These are phyloP conservation scores for Amphiura filiformis DNA, from an alignment of 35 echinoderm and acorn worm genomes.

Conservation along the genomic window DNA sequence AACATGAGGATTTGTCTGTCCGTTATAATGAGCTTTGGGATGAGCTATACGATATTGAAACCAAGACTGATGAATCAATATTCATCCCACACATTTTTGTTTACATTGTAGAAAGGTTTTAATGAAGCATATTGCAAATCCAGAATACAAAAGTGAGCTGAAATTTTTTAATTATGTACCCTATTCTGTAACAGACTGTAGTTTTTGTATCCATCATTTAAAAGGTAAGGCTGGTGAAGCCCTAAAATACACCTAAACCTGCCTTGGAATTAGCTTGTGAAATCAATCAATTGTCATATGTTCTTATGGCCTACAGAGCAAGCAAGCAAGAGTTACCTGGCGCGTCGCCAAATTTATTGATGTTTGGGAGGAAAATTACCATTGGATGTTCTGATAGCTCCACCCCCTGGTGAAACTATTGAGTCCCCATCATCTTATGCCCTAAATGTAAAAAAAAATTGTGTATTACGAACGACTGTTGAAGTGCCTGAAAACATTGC, in stretches of 20 bases:
- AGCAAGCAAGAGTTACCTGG: too few species aligned
- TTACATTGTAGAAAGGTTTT: neutral
- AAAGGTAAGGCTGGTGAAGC: neutral
- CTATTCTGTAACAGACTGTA: neutral
- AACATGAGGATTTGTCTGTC: neutral
- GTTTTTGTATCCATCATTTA: neutral
- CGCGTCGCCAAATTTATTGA: too few species aligned
- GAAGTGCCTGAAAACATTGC: too few species aligned
- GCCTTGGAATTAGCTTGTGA: neutral
- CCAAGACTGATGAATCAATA: neutral
- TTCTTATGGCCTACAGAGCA: too few species aligned
- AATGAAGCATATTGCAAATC: neutral
- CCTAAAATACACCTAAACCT: neutral
- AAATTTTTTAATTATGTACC: neutral
- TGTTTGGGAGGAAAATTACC: too few species aligned
- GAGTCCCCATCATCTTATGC: too few species aligned
- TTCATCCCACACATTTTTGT: neutral
- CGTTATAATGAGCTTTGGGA: neutral
- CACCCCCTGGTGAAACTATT: too few species aligned
- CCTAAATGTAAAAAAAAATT: too few species aligned
- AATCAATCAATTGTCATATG: neutral
- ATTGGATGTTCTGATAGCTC: too few species aligned
- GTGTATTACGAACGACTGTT: too few species aligned
- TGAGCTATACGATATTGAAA: neutral
- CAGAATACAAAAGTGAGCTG: neutral